Evolutionary conservation across 2,113 vertebrate genomes (phyloP), one percentile per base, ranked within the genome.

Genomic region (Pteropus alecto): DNA sequence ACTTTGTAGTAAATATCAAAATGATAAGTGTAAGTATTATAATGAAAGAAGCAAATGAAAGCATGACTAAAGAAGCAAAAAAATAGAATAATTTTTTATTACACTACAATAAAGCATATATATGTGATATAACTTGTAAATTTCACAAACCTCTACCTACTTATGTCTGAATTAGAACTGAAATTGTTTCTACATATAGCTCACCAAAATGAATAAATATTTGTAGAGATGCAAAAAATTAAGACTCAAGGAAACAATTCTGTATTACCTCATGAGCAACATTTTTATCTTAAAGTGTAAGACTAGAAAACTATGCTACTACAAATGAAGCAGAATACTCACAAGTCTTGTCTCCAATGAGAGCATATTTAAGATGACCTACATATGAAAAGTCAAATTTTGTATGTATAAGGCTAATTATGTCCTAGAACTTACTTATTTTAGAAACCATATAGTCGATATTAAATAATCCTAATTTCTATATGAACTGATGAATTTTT

Each of bases 1-100:
- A 94, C 78, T 98, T 97, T 98, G 96, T 96, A 98, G 95, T 98
- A 98, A 84, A 96, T 97, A 98, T 95, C 95, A 98, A 98, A 98
- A 98, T 97, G 94, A 96, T 96, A 98, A 96, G 95, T 98, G 96
- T 95, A 97, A 98, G 68, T 94, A 97, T 77, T 97, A 98, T 92
- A 97, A 93, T 3, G 8, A 98, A 98, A 95, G 77, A 74, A 94
- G 56, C 86, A 94, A 93, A 96, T 51, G 51, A 51, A 97, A 98
- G 98, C 97, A 98, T 96, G 98, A 93, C 2, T 6, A 98, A 98
- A 93, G 71, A 74, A 94, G 56, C 86, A 94, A 93, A 96, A 95
- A 95, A 58, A 48, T 43, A 82, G 93, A 81, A 79, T 54, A 81
- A 79, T 54, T 82, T 26, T 87, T 96, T 67, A 73, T 87, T 82